Percentiles rank a stretch among this genome's conserved stretches.
phyloP scores from a whole-genome alignment of 1,140 invertebrate genomes.

The Spodoptera frugiperda region DNA sequence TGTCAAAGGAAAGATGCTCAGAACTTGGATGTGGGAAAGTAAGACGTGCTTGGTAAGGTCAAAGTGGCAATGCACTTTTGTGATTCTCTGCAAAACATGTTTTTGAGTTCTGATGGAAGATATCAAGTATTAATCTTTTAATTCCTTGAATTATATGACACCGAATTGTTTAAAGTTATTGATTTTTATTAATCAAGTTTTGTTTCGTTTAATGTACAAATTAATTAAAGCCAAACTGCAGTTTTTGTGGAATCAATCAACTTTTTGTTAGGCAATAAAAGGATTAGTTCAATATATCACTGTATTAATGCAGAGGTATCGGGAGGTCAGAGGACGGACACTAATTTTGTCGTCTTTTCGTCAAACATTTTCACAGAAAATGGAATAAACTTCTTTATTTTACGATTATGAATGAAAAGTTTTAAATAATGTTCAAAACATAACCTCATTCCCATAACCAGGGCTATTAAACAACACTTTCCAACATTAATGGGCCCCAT shows the following conservation, averaged over 20 bases:
- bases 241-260: not conserved
- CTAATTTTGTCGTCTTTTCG: not conserved
- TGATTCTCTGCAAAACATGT: conserved; percentile 32
- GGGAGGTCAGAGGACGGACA: not conserved
- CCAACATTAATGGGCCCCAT: not conserved
- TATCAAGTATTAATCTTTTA: conserved; percentile 18
- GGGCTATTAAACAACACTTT: not conserved
- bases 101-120: not conserved
- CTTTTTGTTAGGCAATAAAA: not conserved
- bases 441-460: not conserved
- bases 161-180: conserved; percentile 4
- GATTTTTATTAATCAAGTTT: conserved; percentile 7
- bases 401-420: not conserved
- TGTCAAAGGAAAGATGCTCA: conserved; percentile 67
- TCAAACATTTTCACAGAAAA: not conserved
- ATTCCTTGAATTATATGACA: conserved; percentile 15
- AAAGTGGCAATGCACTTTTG: conserved; percentile 38
- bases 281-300: not conserved
- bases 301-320: not conserved
- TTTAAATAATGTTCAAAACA: not conserved
- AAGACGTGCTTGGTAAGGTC: conserved; percentile 37
- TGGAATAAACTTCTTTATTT: not conserved
- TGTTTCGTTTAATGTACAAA: not conserved
- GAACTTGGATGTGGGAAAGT: conserved; percentile 51
- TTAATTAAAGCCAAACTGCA: not conserved